Conservation (phyloP, 1,140 invertebrate genomes). For the Globodera ellingtonae region DNA sequence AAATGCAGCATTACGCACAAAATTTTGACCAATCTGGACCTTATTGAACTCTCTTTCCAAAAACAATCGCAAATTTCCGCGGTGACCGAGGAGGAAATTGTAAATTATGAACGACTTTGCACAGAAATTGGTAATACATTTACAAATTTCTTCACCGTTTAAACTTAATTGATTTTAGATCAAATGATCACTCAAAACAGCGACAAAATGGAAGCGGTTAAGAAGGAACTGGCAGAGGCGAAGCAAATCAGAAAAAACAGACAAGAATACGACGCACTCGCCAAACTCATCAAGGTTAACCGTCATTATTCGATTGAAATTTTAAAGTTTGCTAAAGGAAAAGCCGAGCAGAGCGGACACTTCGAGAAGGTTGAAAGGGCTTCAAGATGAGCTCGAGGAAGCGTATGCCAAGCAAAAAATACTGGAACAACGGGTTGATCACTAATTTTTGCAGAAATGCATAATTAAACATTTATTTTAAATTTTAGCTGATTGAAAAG, state of each 20-base stretch:
- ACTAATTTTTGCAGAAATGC: constrained; percentile 3
- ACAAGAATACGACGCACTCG: constrained; percentile 50
- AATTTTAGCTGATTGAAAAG: constrained; percentile 28
- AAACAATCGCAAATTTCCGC: constrained; percentile 37
- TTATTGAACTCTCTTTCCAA: constrained; percentile 39
- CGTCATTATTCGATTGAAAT: background rate
- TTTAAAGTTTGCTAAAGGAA: constrained; percentile 35
- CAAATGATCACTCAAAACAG: constrained; percentile 22
- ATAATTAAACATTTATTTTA: constrained; percentile 9
- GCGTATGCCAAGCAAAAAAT: constrained; percentile 41
- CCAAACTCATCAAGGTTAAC: constrained; percentile 38
- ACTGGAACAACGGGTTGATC: constrained; percentile 41
- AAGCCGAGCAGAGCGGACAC: constrained; percentile 45
- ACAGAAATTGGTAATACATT: constrained; percentile 41
- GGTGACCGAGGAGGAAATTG: constrained; percentile 21
- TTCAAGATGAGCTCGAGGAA: constrained; percentile 46
- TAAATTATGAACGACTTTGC: constrained; percentile 39
- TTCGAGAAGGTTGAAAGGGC: constrained; percentile 7
- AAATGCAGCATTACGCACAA: constrained; percentile 33
- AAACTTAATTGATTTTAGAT: constrained; percentile 11
- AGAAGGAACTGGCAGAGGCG: constrained; percentile 44
- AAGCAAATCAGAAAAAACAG: constrained; percentile 49
- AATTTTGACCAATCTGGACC: constrained; percentile 36
- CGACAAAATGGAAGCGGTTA: constrained; percentile 45
- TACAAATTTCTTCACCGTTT: background rate